These are phyloP conservation scores for Pandemis heparana DNA, from an alignment of 2,888 invertebrate genomes.

Conservation along the genomic window DNA sequence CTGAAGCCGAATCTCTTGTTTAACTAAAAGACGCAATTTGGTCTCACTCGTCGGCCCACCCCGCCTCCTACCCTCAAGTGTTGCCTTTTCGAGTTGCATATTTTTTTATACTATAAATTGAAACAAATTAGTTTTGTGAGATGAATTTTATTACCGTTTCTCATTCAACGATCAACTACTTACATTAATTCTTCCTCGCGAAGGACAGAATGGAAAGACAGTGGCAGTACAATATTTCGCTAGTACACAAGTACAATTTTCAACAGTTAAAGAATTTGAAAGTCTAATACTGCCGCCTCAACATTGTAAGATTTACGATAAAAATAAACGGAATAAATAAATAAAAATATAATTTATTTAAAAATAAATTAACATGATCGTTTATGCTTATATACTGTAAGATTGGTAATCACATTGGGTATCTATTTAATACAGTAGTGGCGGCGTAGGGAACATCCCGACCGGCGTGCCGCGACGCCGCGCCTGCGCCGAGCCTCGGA, in stretches of 20 bases:
- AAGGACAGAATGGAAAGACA: conserved; percentile 7
- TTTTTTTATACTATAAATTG: conserved; percentile 12
- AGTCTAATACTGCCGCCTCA: conserved; percentile 2
- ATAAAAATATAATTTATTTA: conserved; percentile 50
- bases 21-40: too few relatives aligned
- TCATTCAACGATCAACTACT: conserved; percentile 40
- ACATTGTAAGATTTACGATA: conserved; percentile 29
- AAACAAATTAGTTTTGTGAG: conserved; percentile 20
- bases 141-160: conserved; percentile 32
- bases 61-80: too few relatives aligned
- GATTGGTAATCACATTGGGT: conserved; percentile 45
- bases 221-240: neutral
- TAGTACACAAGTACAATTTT: conserved; percentile 5
- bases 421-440: conserved; percentile 41
- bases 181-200: conserved; percentile 25
- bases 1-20: too few relatives aligned
- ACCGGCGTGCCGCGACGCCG: neutral
- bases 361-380: conserved; percentile 52
- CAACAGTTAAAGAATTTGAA: conserved; percentile 19
- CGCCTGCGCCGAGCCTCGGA: neutral
- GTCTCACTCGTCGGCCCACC: too few relatives aligned
- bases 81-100: neutral
- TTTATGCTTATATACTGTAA: conserved; percentile 48
- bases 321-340: conserved; percentile 47
- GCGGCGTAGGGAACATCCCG: neutral